Conservation (phyloP, 2,888 invertebrate genomes). For the Mellilla xanthometata region DNA sequence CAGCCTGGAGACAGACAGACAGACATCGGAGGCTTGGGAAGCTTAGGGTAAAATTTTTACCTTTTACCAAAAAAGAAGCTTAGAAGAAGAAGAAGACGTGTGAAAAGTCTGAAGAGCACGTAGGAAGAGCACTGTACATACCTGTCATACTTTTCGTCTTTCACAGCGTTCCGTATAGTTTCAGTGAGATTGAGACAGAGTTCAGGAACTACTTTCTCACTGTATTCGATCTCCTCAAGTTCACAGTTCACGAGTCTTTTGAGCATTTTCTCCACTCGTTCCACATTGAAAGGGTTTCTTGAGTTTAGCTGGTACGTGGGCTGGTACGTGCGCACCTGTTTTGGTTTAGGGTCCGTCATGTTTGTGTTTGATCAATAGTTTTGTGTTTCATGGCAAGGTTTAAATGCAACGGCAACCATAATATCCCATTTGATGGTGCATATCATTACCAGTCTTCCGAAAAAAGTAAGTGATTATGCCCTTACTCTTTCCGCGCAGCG, state of each 20-base stretch:
- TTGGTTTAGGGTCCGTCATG: slow-evolving; percentile 56
- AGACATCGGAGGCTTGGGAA: too few species aligned
- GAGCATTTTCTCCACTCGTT: slow-evolving; percentile 83
- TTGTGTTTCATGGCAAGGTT: too few species aligned
- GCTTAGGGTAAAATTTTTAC: too few species aligned
- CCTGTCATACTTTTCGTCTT: slow-evolving; percentile 87
- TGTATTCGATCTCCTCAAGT: slow-evolving; percentile 83
- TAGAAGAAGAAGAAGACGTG: too few species aligned
- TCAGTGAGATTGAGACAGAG: slow-evolving; percentile 82
- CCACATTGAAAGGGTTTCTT: slow-evolving; percentile 83
- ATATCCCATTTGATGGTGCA: too few species aligned
- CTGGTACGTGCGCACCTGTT: slow-evolving; percentile 77
- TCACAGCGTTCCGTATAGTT: slow-evolving; percentile 83
- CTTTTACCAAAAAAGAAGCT: too few species aligned
- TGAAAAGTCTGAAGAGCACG: too few species aligned
- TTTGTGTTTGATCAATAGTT: slow-evolving; percentile 52
- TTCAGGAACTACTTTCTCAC: slow-evolving; percentile 82
- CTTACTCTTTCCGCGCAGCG: too few species aligned
- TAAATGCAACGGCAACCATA: too few species aligned
- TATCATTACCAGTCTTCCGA: too few species aligned
- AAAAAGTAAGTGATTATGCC: too few species aligned
- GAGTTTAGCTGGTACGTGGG: slow-evolving; percentile 86
- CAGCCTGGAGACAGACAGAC: too few species aligned
- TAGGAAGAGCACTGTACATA: slow-evolving; percentile 30
- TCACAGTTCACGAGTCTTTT: slow-evolving; percentile 82